A percentile compares a stretch with the other conserved stretches of the same genome.
These are phyloP conservation scores for Lucifuga dentata DNA, from an alignment of 2,113 vertebrate species.

Conservation along the genomic window DNA sequence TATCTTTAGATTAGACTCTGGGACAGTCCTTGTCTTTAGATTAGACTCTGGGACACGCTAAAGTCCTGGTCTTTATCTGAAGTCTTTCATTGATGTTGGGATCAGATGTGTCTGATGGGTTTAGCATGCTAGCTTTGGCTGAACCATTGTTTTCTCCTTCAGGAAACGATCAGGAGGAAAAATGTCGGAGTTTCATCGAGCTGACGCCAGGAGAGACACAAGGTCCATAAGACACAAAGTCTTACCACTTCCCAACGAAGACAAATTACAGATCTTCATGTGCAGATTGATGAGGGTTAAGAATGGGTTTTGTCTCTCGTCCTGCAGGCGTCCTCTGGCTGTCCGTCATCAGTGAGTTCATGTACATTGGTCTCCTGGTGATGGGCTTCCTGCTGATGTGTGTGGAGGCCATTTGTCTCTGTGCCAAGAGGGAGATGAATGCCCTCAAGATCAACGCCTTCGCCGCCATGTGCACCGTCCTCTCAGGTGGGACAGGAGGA, in stretches of 20 bases:
- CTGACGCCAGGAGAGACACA: constrained; percentile 86
- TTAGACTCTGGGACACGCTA: too few relatives aligned
- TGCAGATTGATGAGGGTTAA: too few relatives aligned
- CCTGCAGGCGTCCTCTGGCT: constrained; percentile 86
- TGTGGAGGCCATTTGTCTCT: constrained; percentile 81
- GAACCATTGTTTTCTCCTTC: constrained; percentile 10
- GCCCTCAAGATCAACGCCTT: constrained; percentile 88
- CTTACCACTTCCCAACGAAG: too few relatives aligned
- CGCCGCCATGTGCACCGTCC: constrained; percentile 86
- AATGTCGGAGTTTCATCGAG: constrained; percentile 88
- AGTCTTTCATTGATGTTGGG: too few relatives aligned
- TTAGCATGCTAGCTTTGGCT: too few relatives aligned
- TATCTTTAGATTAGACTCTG: too few relatives aligned
- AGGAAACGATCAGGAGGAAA: constrained; percentile 79
- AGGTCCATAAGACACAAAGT: constrained; percentile 76
- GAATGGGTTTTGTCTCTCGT: background rate
- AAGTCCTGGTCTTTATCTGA: too few relatives aligned
- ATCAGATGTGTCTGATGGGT: too few relatives aligned
- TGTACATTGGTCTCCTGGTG: constrained; percentile 84
- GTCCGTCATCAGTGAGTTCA: constrained; percentile 85
- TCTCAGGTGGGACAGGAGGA: constrained; percentile 69
- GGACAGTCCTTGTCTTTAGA: too few relatives aligned
- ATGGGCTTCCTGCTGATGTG: constrained; percentile 87
- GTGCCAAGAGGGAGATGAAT: constrained; percentile 82
- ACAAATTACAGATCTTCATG: too few relatives aligned